phyloP scores from a whole-genome alignment of 53 echinoderm and acorn worm genomes.

The Zoroaster sp. region DNA sequence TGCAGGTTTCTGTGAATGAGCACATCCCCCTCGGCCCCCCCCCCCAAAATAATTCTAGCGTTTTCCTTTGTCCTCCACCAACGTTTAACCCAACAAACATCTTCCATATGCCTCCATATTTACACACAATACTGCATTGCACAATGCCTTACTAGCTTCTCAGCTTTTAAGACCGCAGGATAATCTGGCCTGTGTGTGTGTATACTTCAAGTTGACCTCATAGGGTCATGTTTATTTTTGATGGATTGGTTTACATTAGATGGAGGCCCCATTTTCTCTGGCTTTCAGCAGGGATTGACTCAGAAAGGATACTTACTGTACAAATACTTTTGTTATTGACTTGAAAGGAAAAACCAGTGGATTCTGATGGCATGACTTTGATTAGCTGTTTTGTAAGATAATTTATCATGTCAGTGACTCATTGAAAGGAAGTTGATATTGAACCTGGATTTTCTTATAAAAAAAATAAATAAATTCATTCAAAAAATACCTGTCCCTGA shows the following conservation, averaged over 20 bases:
- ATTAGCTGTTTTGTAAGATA: too few species aligned
- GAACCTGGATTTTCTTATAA: too few species aligned
- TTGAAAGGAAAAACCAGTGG: neutral
- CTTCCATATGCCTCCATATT: slow-evolving; percentile 35
- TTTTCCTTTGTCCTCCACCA: slow-evolving; percentile 33
- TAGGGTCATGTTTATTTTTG: slow-evolving; percentile 50
- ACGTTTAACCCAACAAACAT: slow-evolving; percentile 41
- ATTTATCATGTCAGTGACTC: too few species aligned
- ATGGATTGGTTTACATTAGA: slow-evolving; percentile 56
- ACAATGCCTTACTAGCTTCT: slow-evolving; percentile 17
- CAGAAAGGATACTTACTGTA: slow-evolving; percentile 11
- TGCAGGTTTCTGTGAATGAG: neutral
- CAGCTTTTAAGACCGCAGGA: slow-evolving; percentile 18
- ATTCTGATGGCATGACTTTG: too few species aligned
- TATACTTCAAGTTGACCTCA: slow-evolving; percentile 34
- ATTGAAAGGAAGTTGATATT: too few species aligned
- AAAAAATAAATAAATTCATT: too few species aligned
- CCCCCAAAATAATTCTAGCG: neutral
- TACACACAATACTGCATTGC: slow-evolving; percentile 42
- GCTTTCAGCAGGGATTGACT: slow-evolving; percentile 28
- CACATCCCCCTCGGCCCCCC: neutral
- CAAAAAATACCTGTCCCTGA: too few species aligned
- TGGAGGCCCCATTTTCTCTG: slow-evolving; percentile 43
- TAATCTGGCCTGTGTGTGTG: slow-evolving; percentile 20
- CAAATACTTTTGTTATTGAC: neutral